These are phyloP conservation scores for Poecile atricapillus DNA, from an alignment of 2,113 vertebrate species.

Conservation along the genomic window DNA sequence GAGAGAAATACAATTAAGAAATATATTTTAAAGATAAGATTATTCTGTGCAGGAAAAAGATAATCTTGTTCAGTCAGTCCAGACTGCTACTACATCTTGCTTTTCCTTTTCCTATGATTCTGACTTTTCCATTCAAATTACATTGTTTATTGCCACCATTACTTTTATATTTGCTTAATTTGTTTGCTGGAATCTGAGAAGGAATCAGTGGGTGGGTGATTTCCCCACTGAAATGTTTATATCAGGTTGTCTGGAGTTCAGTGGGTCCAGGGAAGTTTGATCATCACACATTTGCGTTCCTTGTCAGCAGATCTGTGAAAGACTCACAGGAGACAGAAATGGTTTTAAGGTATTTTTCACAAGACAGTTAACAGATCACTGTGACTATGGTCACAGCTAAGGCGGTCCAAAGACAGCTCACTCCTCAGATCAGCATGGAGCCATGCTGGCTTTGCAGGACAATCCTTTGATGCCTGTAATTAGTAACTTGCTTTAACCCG, in stretches of 20 bases:
- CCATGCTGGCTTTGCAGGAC: not conserved
- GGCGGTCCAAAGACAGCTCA: fast-evolving
- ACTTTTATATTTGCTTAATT: not conserved
- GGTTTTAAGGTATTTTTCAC: not conserved
- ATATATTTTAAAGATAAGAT: not conserved
- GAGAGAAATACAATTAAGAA: not conserved
- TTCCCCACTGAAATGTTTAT: not conserved
- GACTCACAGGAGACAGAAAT: not conserved
- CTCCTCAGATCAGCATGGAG: not conserved
- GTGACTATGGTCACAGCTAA: not conserved
- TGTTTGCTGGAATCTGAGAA: not conserved
- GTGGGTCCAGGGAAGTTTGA: not conserved
- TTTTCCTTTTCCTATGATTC: not conserved
- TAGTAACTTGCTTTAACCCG: not conserved
- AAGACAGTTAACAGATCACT: not conserved
- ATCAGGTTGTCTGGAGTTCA: not conserved
- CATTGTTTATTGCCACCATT: not conserved
- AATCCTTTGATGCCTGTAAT: not conserved
- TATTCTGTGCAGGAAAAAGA: not conserved
- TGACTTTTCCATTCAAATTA: not conserved
- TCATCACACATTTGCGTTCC: not conserved
- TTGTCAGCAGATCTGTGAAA: not conserved
- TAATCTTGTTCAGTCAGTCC: not conserved
- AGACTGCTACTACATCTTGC: not conserved
- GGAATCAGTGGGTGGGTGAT: not conserved